phyloP scores from a whole-genome alignment of 2,888 invertebrate species.

The Platypus cylindrus region DNA sequence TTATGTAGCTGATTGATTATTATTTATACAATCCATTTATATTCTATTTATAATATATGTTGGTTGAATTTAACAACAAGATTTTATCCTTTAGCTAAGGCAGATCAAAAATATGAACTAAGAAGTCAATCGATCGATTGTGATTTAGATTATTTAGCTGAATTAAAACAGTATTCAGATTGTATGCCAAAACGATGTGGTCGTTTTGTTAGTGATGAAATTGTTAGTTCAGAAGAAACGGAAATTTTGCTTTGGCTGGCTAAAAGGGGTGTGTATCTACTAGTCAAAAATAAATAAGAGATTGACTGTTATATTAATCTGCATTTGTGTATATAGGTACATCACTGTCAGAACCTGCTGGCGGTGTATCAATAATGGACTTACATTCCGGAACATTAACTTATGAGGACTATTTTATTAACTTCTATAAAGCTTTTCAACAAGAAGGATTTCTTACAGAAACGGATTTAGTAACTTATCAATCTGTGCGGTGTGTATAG shows the following conservation, averaged over 20 bases:
- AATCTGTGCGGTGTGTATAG: constrained; percentile 9
- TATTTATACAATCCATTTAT: too few relatives aligned
- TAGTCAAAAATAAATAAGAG: not conserved
- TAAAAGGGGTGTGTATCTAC: constrained; percentile 37
- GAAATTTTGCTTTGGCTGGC: constrained; percentile 55
- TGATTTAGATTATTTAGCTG: constrained; percentile 48
- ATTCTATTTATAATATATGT: too few relatives aligned
- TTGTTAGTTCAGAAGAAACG: constrained; percentile 57
- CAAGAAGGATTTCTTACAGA: constrained; percentile 20
- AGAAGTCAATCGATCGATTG: constrained; percentile 55
- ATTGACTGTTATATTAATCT: not conserved
- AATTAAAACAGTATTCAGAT: constrained; percentile 43
- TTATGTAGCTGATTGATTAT: not conserved
- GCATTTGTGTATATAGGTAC: constrained; percentile 30
- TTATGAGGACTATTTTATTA: constrained; percentile 57
- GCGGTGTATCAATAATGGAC: constrained; percentile 75
- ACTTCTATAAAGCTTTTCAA: constrained; percentile 54
- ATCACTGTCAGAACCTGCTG: constrained; percentile 55
- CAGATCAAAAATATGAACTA: constrained; percentile 47
- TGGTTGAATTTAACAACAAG: too few relatives aligned
- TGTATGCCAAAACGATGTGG: constrained; percentile 68
- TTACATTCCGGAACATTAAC: constrained; percentile 76
- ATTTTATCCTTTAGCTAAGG: constrained; percentile 45
- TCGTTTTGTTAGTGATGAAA: constrained; percentile 62
- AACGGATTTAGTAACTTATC: constrained; percentile 10